phyloP scores from a whole-genome alignment of 2,888 invertebrate species.

The Hesperia comma region DNA sequence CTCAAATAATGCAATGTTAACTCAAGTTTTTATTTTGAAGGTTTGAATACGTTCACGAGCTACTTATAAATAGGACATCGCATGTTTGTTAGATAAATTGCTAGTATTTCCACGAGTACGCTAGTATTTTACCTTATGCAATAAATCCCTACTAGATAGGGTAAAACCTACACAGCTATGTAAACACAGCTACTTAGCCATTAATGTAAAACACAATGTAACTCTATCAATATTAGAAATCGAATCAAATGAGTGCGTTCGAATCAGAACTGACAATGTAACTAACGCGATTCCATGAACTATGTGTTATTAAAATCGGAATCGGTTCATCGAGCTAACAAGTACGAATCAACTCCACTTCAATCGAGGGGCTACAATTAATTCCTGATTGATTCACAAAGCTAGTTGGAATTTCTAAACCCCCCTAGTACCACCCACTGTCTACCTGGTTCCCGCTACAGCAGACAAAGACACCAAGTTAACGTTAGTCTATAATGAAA shows the following conservation, averaged over 20 bases:
- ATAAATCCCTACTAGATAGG: too few species aligned
- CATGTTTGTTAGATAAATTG: not conserved
- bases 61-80: not conserved
- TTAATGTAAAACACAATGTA: not conserved
- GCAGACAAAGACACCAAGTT: conserved; percentile 80
- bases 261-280: not conserved
- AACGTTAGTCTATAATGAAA: conserved; percentile 76
- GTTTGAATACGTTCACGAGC: not conserved
- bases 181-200: not conserved
- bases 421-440: conserved; percentile 46
- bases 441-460: conserved; percentile 58
- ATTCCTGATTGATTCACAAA: conserved; percentile 79
- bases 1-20: conserved; percentile 38
- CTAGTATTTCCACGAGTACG: too few species aligned
- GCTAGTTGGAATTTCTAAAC: conserved; percentile 67
- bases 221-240: not conserved
- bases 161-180: too few species aligned
- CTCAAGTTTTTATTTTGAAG: conserved; percentile 21
- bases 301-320: conserved; percentile 30
- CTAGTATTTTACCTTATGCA: too few species aligned
- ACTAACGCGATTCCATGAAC: not conserved
- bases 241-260: not conserved
- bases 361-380: conserved; percentile 68
- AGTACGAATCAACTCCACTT: conserved; percentile 59
- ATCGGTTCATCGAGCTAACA: conserved; percentile 34